Base-by-base conservation (phyloP, 2,797 vertebrate genomes). In the Arrhamphus sclerolepis region DNA sequence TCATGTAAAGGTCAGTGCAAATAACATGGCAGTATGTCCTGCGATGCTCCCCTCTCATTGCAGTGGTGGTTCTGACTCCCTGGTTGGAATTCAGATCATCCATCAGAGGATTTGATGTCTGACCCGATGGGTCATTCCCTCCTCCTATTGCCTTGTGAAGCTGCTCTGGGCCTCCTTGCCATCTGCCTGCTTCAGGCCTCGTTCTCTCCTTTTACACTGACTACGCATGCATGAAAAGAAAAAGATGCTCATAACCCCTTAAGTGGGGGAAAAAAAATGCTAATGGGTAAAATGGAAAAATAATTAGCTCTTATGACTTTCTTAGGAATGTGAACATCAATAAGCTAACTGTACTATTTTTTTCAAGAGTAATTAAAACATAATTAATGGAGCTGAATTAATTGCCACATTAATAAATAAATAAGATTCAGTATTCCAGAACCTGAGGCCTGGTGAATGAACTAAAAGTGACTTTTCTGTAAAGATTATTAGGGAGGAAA, bases 121-220 rank as follows among this genome's bases (percentile, higher is more conserved):
- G 0, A 39, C 58, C 54, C 66, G 51, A 64, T 18, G 24, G 60
- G 51, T 63, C 10, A 0, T 39, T 56, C 48, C 53, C 51, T 49
- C 66, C 22, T 17, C 41, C 1, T 66, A 50, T 17, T 60, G 68
- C 64, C 46, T 44, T 5, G 19, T 68, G 26, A 53, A 64, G 59
- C 64, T 46, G 62, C 59, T 19, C 57, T 39, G 54, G 57, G 56
- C 40, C 57, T 40, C 48, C 34, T 5, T 29, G 59, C 79, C 80
- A 85, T 79, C 78, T 81, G 80, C 67, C 66, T 31, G 59, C 51
- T 59, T 61, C 60, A 59, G 53, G 59, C 70, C 56, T 52, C 53
- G 11, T 70, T 56, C 11, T 4, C 31, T 44, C 28, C 26, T 14
- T 47, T n/a, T 5, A 47, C 44, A 54, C 41, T 46, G 46, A 62